Evolutionary conservation across 2,888 invertebrate species (phyloP).

Genomic region (Odontocerum albicorne): DNA sequence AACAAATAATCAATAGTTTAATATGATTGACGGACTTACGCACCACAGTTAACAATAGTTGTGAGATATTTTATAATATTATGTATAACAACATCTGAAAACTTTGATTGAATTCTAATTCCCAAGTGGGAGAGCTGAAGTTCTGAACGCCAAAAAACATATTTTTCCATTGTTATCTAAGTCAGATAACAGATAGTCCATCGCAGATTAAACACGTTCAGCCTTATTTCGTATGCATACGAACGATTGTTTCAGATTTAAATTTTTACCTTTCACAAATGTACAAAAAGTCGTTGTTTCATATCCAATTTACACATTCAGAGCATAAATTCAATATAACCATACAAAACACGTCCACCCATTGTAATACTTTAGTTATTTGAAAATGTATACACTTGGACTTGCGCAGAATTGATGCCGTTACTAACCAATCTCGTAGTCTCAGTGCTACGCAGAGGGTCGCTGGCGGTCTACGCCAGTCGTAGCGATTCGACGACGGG

Average conservation of each 20-base stretch:
- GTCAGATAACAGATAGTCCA: too few relatives aligned
- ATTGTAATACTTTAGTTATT: constrained; percentile 16
- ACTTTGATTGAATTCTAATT: too few relatives aligned
- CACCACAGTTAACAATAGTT: too few relatives aligned
- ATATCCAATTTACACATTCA: constrained; percentile 12
- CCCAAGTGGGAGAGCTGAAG: too few relatives aligned
- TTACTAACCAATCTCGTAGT: constrained; percentile 25
- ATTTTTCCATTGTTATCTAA: too few relatives aligned
- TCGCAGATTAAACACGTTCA: too few relatives aligned
- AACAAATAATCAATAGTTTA: too few relatives aligned
- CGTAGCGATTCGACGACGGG: constrained; percentile 1
- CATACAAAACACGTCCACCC: constrained; percentile 8
- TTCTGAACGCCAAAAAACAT: too few relatives aligned
- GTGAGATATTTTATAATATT: too few relatives aligned
- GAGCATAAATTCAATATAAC: constrained; percentile 9
- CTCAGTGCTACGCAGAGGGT: constrained; percentile 26
- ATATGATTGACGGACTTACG: too few relatives aligned
- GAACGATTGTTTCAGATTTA: constrained; percentile 1
- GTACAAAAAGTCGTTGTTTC: neutral
- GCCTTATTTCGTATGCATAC: too few relatives aligned
- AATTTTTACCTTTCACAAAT: neutral
- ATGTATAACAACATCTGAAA: too few relatives aligned
- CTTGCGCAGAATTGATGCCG: constrained; percentile 30
- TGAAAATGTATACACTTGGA: constrained; percentile 16
- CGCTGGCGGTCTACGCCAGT: constrained; percentile 22